A percentile compares a stretch with the other conserved stretches of the same genome.
Conservation (phyloP, 2,888 invertebrate species). For the Xestoiulus laeticollis region DNA sequence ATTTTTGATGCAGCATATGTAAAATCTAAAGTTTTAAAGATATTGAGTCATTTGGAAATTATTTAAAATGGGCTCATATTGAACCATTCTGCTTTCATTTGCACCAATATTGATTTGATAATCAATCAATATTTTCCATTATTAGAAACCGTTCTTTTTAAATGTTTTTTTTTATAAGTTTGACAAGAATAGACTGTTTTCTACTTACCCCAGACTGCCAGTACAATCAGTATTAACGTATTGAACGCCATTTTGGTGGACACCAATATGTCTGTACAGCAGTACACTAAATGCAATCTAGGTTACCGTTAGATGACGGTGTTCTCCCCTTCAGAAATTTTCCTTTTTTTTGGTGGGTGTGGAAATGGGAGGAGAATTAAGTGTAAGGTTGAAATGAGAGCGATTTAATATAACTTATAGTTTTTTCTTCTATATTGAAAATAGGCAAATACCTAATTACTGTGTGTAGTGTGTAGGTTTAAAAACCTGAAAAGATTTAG, state of each 20-base stretch:
- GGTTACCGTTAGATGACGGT: conserved; percentile 46
- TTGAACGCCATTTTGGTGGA: conserved; percentile 14
- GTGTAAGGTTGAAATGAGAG: conserved; percentile 36
- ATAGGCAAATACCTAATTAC: conserved; percentile 4
- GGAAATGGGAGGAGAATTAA: conserved; percentile 47
- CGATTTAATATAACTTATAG: not conserved
- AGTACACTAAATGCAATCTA: conserved; percentile 27
- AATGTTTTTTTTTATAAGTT: not conserved
- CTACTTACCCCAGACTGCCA: conserved; percentile 30
- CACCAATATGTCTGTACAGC: conserved; percentile 11
- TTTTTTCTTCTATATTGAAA: not conserved
- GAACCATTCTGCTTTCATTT: too few species aligned
- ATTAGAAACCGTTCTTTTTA: not conserved
- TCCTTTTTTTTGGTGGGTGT: conserved; percentile 46
- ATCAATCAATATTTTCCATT: not conserved
- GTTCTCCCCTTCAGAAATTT: not conserved
- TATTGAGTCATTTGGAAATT: not conserved
- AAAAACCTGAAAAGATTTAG: not conserved
- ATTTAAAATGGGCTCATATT: too few species aligned
- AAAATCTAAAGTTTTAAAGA: not conserved
- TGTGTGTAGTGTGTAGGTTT: not conserved
- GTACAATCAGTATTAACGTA: conserved; percentile 28
- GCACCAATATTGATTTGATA: not conserved
- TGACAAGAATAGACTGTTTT: not conserved
- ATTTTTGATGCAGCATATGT: not conserved